Evolutionary conservation across 2,888 invertebrate genomes (phyloP).

Genomic region (Aphodius sticticus): DNA sequence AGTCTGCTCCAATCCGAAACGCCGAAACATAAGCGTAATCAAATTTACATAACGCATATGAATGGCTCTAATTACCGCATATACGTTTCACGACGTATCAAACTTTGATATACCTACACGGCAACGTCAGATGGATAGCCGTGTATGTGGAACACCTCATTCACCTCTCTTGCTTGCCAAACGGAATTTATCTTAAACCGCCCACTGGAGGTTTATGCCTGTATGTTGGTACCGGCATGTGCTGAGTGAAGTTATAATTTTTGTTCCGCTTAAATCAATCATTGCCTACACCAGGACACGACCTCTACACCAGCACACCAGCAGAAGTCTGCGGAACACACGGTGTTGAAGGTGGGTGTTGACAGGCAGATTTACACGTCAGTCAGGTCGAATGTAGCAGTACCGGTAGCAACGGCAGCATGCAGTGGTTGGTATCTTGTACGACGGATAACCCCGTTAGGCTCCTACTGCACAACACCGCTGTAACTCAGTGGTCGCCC

Average conservation of each 20-base stretch:
- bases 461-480: not conserved
- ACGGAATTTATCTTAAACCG: not conserved
- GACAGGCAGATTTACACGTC: slow-evolving; percentile 4
- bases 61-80: too few species aligned
- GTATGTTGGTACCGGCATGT: not conserved
- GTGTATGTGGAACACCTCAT: not conserved
- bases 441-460: not conserved
- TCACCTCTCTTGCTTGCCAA: not conserved
- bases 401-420: slow-evolving; percentile 4
- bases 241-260: slow-evolving; percentile 4
- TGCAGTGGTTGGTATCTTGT: slow-evolving; percentile 4
- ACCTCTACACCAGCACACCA: not conserved
- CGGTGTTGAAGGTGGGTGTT: not conserved
- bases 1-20: not conserved
- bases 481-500: not conserved
- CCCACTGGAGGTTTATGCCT: not conserved
- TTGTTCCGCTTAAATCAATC: slow-evolving; percentile 4
- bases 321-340: not conserved
- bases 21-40: not conserved
- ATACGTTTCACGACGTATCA: not conserved
- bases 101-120: not conserved
- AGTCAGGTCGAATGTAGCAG: not conserved
- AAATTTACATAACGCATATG: not conserved
- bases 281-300: slow-evolving; percentile 4
- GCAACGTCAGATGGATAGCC: not conserved